A percentile compares a stretch with the other conserved stretches of the same genome.
phyloP scores from a whole-genome alignment of 2,797 vertebrate species.

The Thamnophis elegans region DNA sequence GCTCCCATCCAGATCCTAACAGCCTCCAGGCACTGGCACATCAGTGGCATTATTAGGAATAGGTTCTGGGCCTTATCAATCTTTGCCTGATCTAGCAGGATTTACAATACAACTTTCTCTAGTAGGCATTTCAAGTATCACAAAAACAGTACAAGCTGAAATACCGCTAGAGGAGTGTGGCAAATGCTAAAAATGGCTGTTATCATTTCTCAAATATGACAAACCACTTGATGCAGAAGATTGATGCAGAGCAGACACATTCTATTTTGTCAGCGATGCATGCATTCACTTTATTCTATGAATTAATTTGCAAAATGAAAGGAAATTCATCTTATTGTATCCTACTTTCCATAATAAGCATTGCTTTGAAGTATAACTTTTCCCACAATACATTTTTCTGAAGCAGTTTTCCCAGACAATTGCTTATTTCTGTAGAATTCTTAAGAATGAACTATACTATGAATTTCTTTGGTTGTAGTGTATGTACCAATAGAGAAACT shows the following conservation, averaged over 20 bases:
- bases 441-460: neutral
- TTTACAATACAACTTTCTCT: neutral
- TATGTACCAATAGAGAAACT: neutral
- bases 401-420: neutral
- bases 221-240: neutral
- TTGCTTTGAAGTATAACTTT: neutral
- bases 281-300: neutral
- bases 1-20: too few relatives aligned
- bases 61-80: neutral
- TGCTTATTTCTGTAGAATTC: neutral
- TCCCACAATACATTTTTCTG: neutral
- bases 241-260: neutral
- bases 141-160: neutral
- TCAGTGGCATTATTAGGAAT: neutral
- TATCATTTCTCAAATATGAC: neutral
- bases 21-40: too few relatives aligned
- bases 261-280: neutral
- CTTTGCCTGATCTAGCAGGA: neutral
- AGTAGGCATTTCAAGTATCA: neutral
- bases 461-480: neutral
- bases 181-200: neutral
- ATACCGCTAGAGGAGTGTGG: neutral
- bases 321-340: neutral
- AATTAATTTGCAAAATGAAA: neutral
- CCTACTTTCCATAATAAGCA: neutral